A percentile compares a stretch with the other conserved stretches of the same genome.
Evolutionary conservation across 2,797 vertebrate genomes (phyloP).

Genomic region (Tolypeutes matacus): DNA sequence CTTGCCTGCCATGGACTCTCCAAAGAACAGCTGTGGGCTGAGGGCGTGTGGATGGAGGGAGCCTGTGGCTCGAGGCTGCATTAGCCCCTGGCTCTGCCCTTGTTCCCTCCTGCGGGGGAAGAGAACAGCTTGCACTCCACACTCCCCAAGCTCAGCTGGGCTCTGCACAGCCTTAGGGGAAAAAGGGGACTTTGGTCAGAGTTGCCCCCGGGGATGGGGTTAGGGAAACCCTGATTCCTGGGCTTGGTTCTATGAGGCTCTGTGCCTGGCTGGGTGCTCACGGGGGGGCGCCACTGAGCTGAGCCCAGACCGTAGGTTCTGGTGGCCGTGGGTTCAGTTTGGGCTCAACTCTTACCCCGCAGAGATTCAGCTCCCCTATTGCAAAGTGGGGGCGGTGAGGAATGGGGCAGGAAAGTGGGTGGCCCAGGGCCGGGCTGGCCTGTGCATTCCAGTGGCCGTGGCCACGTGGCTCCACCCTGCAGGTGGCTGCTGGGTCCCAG

Average conservation of each 20-base stretch:
- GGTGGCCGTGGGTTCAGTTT: not conserved
- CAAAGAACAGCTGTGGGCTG: not conserved
- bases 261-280: not conserved
- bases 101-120: not conserved
- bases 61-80: accelerated
- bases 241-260: accelerated
- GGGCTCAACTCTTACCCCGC: not conserved
- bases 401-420: not conserved
- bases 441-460: not conserved
- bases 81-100: not conserved
- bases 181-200: no score
- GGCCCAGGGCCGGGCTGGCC: not conserved
- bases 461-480: no score
- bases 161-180: not conserved
- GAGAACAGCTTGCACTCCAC: accelerated
- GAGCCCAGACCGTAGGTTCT: not conserved
- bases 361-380: not conserved
- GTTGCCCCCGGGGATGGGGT: no score
- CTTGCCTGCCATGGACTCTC: slow-evolving; percentile 7
- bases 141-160: accelerated
- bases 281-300: accelerated
- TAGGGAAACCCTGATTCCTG: accelerated
- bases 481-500: not conserved
- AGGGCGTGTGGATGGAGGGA: not conserved
- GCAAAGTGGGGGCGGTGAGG: accelerated